These are phyloP conservation scores for Ailurus styani DNA, from an alignment of 2,113 vertebrate genomes.

Conservation along the genomic window DNA sequence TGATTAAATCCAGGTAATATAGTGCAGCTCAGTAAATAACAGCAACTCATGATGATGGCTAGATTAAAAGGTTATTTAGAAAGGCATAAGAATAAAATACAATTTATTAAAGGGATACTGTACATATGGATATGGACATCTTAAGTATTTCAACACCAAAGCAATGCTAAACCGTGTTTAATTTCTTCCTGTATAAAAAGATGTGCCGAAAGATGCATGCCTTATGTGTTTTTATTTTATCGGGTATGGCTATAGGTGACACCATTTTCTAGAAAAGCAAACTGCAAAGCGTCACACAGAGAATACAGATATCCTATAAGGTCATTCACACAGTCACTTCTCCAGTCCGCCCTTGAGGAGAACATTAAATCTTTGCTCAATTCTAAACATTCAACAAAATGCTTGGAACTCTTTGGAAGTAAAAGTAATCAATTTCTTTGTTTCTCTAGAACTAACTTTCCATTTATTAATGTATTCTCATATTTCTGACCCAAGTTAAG, in stretches of 20 bases:
- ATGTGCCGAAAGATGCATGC: slow-evolving; percentile 70
- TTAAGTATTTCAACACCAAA: slow-evolving; percentile 58
- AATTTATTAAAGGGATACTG: slow-evolving; percentile 79
- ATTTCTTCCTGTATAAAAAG: slow-evolving; percentile 75
- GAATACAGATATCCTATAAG: slow-evolving; percentile 59
- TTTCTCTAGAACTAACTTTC: slow-evolving; percentile 31
- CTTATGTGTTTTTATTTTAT: slow-evolving; percentile 66
- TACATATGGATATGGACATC: slow-evolving; percentile 70
- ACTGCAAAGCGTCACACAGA: slow-evolving; percentile 57
- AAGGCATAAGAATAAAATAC: slow-evolving; percentile 78
- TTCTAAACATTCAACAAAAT: slow-evolving; percentile 50
- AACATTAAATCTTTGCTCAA: slow-evolving; percentile 69
- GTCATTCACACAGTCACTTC: slow-evolving; percentile 70
- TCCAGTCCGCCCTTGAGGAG: slow-evolving; percentile 38
- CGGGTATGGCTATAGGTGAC: slow-evolving; percentile 53
- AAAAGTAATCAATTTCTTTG: not conserved
- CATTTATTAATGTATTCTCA: not conserved
- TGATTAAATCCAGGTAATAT: not conserved
- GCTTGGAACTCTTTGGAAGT: not conserved
- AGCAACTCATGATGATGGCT: not conserved
- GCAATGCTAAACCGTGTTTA: slow-evolving; percentile 43
- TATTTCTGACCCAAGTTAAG: not conserved
- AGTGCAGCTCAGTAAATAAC: not conserved
- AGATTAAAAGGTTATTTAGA: slow-evolving; percentile 49
- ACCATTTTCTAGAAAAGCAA: slow-evolving; percentile 57